These are phyloP conservation scores for Lagopus muta DNA, from an alignment of 2,113 vertebrate genomes.

Conservation along the genomic window DNA sequence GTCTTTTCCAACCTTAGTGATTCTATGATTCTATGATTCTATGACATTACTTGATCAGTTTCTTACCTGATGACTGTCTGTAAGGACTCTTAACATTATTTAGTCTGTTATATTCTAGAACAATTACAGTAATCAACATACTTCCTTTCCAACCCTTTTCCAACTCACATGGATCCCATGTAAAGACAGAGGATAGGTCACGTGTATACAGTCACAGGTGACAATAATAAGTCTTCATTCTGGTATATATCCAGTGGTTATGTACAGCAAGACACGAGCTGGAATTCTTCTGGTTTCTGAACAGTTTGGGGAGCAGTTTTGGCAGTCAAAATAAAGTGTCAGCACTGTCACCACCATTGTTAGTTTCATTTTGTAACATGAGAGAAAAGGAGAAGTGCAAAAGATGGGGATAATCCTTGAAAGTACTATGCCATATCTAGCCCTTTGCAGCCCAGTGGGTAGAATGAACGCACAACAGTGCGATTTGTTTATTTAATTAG, in stretches of 20 bases:
- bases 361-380: neutral
- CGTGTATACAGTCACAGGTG: neutral
- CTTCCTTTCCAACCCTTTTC: neutral
- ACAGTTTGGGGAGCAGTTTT: neutral
- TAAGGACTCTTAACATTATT: neutral
- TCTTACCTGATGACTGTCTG: neutral
- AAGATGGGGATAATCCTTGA: neutral
- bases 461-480: neutral
- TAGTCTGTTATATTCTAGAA: neutral
- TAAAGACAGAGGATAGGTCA: neutral
- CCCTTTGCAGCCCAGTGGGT: neutral
- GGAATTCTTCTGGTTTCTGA: neutral
- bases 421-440: neutral
- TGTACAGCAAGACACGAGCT: neutral
- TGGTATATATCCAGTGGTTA: neutral
- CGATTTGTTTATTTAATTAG: neutral
- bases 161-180: neutral
- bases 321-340: neutral
- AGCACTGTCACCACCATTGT: neutral
- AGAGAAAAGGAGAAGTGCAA: neutral
- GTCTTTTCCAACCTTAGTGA: too few species aligned
- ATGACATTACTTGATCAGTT: neutral
- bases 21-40: too few species aligned
- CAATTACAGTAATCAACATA: rapidly evolving
- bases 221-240: neutral